Conservation (phyloP, 1,140 invertebrate genomes). For the Leptinotarsa texana region DNA sequence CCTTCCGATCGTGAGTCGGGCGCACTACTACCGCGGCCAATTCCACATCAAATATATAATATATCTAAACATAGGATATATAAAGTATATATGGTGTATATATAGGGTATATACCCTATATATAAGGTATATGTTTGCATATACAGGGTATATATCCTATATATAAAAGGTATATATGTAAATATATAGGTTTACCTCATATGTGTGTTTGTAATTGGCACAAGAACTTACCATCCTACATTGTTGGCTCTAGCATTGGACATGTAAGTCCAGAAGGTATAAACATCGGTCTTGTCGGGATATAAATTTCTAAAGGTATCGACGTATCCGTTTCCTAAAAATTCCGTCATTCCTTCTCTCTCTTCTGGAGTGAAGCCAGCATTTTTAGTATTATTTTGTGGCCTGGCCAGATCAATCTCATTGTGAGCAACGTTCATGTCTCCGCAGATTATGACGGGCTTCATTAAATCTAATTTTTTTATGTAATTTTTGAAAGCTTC, state of each 20-base stretch:
- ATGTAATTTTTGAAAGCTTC: slow-evolving; percentile 77
- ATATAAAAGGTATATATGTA: no score
- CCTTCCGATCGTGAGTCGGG: no score
- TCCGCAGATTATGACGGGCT: slow-evolving; percentile 93
- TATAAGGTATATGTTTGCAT: no score
- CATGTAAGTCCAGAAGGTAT: slow-evolving; percentile 96
- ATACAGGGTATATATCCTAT: no score
- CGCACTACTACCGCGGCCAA: no score
- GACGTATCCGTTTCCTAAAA: slow-evolving; percentile 79
- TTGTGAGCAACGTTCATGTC: slow-evolving; percentile 97
- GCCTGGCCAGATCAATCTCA: slow-evolving; percentile 95
- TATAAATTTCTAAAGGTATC: slow-evolving; percentile 90
- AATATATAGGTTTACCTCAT: no score
- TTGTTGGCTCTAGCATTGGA: slow-evolving; percentile 83
- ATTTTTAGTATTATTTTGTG: slow-evolving; percentile 89
- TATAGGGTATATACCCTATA: no score
- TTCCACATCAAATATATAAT: no score
- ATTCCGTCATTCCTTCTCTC: slow-evolving; percentile 84
- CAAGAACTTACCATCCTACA: slow-evolving; percentile 79
- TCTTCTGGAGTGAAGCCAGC: slow-evolving; percentile 95
- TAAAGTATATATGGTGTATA: no score
- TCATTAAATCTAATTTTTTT: slow-evolving; percentile 81
- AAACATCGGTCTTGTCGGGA: slow-evolving; percentile 81
- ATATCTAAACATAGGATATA: no score
- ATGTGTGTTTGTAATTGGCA: no score